Percentiles rank a stretch among this genome's conserved stretches.
Conservation (phyloP, 64 coral and sea anemone genomes). For the Exaiptasia diaphana region DNA sequence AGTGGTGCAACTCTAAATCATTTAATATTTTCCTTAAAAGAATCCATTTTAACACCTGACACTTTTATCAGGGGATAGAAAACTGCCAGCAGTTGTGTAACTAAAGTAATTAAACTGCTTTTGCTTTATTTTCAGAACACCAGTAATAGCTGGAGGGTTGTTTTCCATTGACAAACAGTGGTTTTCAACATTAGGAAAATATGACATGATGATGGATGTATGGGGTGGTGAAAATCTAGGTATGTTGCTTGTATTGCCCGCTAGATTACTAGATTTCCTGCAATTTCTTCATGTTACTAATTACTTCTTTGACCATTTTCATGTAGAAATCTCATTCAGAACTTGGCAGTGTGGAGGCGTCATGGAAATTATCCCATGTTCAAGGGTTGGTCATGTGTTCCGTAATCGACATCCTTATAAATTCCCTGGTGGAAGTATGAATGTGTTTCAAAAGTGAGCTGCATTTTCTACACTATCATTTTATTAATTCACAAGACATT, state of each 20-base stretch:
- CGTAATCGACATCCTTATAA: conserved; percentile 85
- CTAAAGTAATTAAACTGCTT: too few relatives aligned
- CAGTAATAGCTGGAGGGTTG: conserved; percentile 91
- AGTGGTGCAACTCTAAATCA: too few relatives aligned
- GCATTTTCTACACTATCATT: not conserved
- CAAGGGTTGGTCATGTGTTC: conserved; percentile 72
- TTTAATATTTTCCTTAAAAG: too few relatives aligned
- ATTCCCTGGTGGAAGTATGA: conserved; percentile 98
- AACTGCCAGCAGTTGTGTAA: too few relatives aligned
- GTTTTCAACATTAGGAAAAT: conserved; percentile 92
- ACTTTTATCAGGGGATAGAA: too few relatives aligned
- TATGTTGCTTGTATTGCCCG: too few relatives aligned
- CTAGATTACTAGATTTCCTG: too few relatives aligned
- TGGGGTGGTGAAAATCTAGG: conserved; percentile 98
- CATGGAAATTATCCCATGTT: conserved; percentile 68
- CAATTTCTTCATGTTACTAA: not conserved
- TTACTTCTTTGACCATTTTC: not conserved
- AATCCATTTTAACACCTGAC: too few relatives aligned
- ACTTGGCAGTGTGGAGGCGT: conserved; percentile 71
- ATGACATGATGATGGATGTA: conserved; percentile 94
- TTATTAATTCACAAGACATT: not conserved
- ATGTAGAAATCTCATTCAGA: conserved; percentile 68
- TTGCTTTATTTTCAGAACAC: conserved; percentile 42
- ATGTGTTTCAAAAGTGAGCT: conserved; percentile 94
- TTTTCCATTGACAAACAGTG: conserved; percentile 94